Evolutionary conservation across 2,113 vertebrate species (phyloP), one percentile per base, ranked within the genome.

Genomic region (Gambusia affinis): DNA sequence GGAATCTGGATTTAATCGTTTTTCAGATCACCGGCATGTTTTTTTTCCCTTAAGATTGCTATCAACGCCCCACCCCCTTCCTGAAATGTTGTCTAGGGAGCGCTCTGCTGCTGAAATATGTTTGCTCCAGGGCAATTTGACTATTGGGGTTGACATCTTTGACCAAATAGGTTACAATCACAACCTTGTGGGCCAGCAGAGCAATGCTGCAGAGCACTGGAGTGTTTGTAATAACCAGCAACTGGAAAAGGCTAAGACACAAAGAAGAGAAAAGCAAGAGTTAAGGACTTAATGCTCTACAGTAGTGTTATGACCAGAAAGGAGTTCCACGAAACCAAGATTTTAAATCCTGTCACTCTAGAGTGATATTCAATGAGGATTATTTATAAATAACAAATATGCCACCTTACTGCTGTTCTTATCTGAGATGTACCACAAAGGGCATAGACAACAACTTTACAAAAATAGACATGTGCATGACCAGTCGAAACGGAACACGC

Each of bases 1-100:
- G 72, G 81, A 88, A 92, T 91, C 83, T 87, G 73, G 78, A 82
- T 86, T 86, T 88, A 91, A 91, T 92, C 82, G 82, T 85, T 88
- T 79, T 78, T n/a, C 70, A 86, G 80, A 89, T 91, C 83, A 28
- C 63, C 78, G 79, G 72, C 85, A 85, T 90, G 88, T 87, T 37
- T 27, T 66, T 85, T 78, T 84, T 73, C 31, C 79, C 64, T 75
- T 81, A 65, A 87, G 89, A 84, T 4, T 86, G 81, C 85, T 86
- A 84, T 77, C 42, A 24, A 66, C 39, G 74, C 75, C 78, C 83
- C 78, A 80, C 77, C 75, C 67, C 76, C 33, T 62, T 76, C 76
- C 68, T 82, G 31, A 90, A 90, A 90, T 61, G 80, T 75, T 65
- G 72, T 89, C 89, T 65, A 64, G 85, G 90, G 89, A 90, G 70